Evolutionary conservation across 2,888 invertebrate species (phyloP), one percentile per base, ranked within the genome.

Genomic region (Crossocerus cetratus): DNA sequence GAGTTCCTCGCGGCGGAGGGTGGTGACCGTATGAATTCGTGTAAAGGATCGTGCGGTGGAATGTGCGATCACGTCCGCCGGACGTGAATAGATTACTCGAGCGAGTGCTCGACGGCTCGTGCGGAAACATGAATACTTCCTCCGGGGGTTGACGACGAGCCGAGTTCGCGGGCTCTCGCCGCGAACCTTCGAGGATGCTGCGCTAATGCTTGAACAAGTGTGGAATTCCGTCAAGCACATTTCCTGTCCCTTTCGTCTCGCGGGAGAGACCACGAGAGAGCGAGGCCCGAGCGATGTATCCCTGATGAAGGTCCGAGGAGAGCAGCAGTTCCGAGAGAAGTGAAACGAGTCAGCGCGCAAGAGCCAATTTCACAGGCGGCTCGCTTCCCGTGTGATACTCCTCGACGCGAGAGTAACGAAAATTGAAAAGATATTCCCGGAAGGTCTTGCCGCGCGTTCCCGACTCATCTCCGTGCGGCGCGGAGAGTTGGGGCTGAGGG

Each of bases 211-310:
- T 32, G 8, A 11, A 32, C 0, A 49, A 56, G 65, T 57, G 65
- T 45, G 65, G 65, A 65, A 68, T 65, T 65, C 65, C 65, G 55
- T 65, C 57, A 22, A 32, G 67, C 32, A 68, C 57, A 56, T 65
- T 65, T 56, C 64, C 65, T 56, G 63, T 32, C 54, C 5, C 20
- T 32, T 65, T 32, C 32, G 32, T 32, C 32, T 32, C 8, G 32
- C 3, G 8, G 32, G 8, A 32, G 11, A 32, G 32, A n/a, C n/a
- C n/a, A n/a, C n/a, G n/a, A 2, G 32, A 32, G 3, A 2, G 3
- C 4, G 8, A 8, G 3, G 23, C 4, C 3, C 4, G 23, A 32
- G 23, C 23, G 23, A 32, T 32, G 23, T 32, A 32, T 32, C 23
- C 23, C 23, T 32, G 23, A 32, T 32, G 32, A 32, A 32, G 32